phyloP scores from a whole-genome alignment of 2,888 invertebrate species.

The Mallateleia sp. region DNA sequence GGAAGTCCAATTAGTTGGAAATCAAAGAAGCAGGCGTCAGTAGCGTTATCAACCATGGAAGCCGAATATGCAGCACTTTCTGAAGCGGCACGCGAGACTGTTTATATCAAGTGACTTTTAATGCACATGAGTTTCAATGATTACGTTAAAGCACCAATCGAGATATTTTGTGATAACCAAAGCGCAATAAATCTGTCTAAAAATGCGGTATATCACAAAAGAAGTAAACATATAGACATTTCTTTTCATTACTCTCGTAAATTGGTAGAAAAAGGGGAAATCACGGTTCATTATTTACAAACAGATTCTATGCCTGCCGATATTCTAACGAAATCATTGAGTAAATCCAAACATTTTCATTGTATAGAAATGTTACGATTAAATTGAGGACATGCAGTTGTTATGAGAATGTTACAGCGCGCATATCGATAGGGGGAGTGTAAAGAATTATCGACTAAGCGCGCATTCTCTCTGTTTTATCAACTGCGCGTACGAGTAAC shows the following conservation, averaged over 20 bases:
- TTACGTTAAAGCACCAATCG: constrained; percentile 18
- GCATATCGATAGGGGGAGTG: constrained; percentile 48
- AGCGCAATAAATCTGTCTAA: constrained; percentile 22
- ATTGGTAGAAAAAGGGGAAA: constrained; percentile 57
- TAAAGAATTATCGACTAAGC: no score
- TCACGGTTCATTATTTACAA: constrained; percentile 57
- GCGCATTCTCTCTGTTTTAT: neutral
- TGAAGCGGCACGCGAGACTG: constrained; percentile 20
- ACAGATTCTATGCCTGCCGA: constrained; percentile 63
- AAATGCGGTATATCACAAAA: constrained; percentile 63
- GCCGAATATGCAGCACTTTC: constrained; percentile 38
- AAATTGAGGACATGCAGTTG: no score
- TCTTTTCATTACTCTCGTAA: constrained; percentile 63
- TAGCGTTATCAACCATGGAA: constrained; percentile 36
- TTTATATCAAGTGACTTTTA: constrained; percentile 33
- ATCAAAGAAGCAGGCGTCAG: constrained; percentile 6
- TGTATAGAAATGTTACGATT: constrained; percentile 21
- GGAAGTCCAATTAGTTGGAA: constrained; percentile 20
- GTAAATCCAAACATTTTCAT: constrained; percentile 17
- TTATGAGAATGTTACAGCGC: constrained; percentile 14
- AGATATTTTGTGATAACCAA: constrained; percentile 19
- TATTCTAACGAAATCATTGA: constrained; percentile 49
- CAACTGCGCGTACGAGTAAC: no score
- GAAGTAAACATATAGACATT: constrained; percentile 76
- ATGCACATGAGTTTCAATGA: constrained; percentile 30